Conservation (phyloP, 2,888 invertebrate genomes). For the Chesias legatella region DNA sequence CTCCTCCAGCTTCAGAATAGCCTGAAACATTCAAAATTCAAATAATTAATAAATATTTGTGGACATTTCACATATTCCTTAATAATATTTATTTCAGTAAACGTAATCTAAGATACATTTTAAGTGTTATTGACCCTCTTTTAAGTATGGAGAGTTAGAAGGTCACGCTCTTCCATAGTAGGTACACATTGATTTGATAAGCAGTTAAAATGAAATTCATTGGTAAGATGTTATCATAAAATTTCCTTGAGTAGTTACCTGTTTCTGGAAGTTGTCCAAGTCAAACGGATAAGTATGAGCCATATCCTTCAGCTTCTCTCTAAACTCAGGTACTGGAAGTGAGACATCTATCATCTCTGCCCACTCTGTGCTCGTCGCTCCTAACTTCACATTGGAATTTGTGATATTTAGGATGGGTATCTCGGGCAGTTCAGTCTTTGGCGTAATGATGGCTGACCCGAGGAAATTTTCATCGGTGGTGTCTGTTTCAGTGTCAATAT, state of each 20-base stretch:
- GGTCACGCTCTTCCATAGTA: too few species aligned
- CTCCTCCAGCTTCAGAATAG: slow-evolving; percentile 95
- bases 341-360: slow-evolving; percentile 92
- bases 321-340: slow-evolving; percentile 89
- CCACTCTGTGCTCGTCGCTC: slow-evolving; percentile 86
- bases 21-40: slow-evolving; percentile 65
- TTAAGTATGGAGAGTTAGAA: too few species aligned
- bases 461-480: slow-evolving; percentile 59
- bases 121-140: too few species aligned
- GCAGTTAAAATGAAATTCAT: too few species aligned
- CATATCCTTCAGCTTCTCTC: slow-evolving; percentile 89
- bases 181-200: too few species aligned
- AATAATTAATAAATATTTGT: slow-evolving; percentile 1
- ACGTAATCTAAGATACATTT: too few species aligned
- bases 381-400: slow-evolving; percentile 60
- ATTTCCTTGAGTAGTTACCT: slow-evolving; percentile 58
- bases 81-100: too few species aligned
- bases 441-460: slow-evolving; percentile 59
- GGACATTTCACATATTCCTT: too few species aligned
- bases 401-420: slow-evolving; percentile 86
- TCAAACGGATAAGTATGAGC: slow-evolving; percentile 94
- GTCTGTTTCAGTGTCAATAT: slow-evolving; percentile 37
- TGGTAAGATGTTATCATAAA: too few species aligned
- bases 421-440: slow-evolving; percentile 62
- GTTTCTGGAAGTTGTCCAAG: slow-evolving; percentile 98